A percentile compares a stretch with the other conserved stretches of the same genome.
phyloP scores from a whole-genome alignment of 2,888 invertebrate genomes.

The Corbicula japonica region DNA sequence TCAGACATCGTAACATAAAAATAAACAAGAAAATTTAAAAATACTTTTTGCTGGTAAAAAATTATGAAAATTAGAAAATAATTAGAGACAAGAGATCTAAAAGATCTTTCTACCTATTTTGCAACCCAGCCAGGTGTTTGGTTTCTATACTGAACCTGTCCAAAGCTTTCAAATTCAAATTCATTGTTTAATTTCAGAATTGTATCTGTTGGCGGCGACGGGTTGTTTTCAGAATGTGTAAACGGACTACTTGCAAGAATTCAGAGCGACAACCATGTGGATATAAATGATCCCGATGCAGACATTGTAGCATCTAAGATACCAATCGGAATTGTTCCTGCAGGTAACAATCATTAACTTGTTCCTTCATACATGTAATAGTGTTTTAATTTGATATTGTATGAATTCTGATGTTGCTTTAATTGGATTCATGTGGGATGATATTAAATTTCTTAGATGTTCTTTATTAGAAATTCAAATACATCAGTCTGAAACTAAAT shows the following conservation, averaged over 20 bases:
- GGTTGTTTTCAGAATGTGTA: slow-evolving; percentile 79
- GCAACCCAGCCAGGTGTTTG: no score
- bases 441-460: no score
- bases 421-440: no score
- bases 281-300: slow-evolving; percentile 70
- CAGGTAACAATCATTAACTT: slow-evolving; percentile 62
- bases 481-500: no score
- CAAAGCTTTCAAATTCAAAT: no score
- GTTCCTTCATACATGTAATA: no score
- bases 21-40: not conserved
- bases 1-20: not conserved
- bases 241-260: slow-evolving; percentile 71
- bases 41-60: not conserved
- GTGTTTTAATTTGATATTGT: no score
- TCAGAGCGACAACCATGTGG: slow-evolving; percentile 70
- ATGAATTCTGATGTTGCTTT: no score
- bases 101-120: no score
- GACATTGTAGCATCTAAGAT: slow-evolving; percentile 69
- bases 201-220: slow-evolving; percentile 81
- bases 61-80: not conserved
- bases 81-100: no score
- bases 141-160: no score
- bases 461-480: no score
- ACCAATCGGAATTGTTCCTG: slow-evolving; percentile 80
- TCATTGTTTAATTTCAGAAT: slow-evolving; percentile 70